Base-by-base conservation (phyloP, 2,888 invertebrate genomes). In the Cephus pulcher region DNA sequence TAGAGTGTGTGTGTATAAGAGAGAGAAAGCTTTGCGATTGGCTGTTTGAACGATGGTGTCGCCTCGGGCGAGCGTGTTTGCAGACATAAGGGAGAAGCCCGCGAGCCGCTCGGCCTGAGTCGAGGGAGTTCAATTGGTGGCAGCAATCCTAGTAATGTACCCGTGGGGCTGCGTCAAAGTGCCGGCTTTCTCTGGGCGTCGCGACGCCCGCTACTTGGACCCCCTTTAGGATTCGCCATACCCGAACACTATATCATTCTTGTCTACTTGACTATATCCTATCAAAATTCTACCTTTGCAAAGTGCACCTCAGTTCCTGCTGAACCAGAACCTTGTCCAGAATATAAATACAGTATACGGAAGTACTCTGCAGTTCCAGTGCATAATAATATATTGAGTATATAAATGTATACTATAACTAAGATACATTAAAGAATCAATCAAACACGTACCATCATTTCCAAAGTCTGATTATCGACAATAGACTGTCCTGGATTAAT, bases 91-190 rank as follows among this genome's bases (percentile, higher is more conserved):
- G 86, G 85, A 85, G 56, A 56, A 56, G 56, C 56, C 56, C 56
- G 56, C 56, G 56, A 56, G 56, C 56, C 23, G 56, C 56, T 56
- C 81, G 80, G 78, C 78, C 79, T 80, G 77, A 85, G 85, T 79
- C 84, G 79, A 81, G 88, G 87, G 85, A 88, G 88, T 86, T 87
- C 86, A 88, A 89, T 89, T 88, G 89, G 89, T 88, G 85, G 87
- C 88, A 85, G 89, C 89, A 89, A 91, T 91, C 87, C 88, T 88
- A 82, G 88, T 91, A 91, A 91, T 90, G 90, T 90, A 91, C 90
- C 91, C 90, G 88, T 88, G 91, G 90, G 90, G 89, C 87, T 88
- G 81, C 83, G 88, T 90, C 90, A 90, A 90, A 91, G 90, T 88
- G 86, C 89, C 82, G 85, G 86, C 77, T 56, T 56, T 56, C 56